phyloP scores from a whole-genome alignment of 2,797 vertebrate species.

The Rhadinocentrus ornatus region DNA sequence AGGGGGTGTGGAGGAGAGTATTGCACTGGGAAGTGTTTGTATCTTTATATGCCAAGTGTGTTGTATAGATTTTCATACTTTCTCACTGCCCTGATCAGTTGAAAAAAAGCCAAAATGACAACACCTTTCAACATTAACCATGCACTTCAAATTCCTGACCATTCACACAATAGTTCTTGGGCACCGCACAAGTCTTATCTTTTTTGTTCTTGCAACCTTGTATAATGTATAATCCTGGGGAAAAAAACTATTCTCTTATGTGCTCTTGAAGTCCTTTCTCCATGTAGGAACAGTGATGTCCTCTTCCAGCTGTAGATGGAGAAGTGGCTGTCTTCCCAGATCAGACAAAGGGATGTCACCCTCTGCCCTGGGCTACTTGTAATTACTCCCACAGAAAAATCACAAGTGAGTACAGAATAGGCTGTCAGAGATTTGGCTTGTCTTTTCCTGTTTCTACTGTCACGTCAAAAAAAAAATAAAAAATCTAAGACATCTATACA shows the following conservation, averaged over 20 bases:
- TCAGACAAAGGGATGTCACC: conserved; percentile 57
- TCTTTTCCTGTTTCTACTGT: neutral
- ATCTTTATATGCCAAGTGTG: too few species aligned
- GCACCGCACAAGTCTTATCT: too few species aligned
- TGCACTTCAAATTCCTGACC: too few species aligned
- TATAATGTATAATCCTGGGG: conserved; percentile 4
- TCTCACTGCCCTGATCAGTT: too few species aligned
- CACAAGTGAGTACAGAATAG: conserved; percentile 32
- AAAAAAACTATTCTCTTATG: conserved; percentile 6
- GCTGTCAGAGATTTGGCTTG: conserved; percentile 39
- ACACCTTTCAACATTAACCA: too few species aligned
- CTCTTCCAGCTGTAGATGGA: conserved; percentile 50
- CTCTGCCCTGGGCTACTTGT: conserved; percentile 58
- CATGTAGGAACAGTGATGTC: conserved; percentile 28
- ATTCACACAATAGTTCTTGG: too few species aligned
- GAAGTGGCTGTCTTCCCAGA: conserved; percentile 61
- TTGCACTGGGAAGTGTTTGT: too few species aligned
- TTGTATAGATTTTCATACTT: too few species aligned
- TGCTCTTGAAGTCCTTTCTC: conserved; percentile 15
- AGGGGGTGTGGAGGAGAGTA: too few species aligned
- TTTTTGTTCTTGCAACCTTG: too few species aligned
- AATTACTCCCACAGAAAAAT: conserved; percentile 61
- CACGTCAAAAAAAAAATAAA: conserved; percentile 7
- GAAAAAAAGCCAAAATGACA: too few species aligned
- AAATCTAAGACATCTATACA: neutral